phyloP scores from a whole-genome alignment of 2,888 invertebrate species.

The Cyclophora albipunctata region DNA sequence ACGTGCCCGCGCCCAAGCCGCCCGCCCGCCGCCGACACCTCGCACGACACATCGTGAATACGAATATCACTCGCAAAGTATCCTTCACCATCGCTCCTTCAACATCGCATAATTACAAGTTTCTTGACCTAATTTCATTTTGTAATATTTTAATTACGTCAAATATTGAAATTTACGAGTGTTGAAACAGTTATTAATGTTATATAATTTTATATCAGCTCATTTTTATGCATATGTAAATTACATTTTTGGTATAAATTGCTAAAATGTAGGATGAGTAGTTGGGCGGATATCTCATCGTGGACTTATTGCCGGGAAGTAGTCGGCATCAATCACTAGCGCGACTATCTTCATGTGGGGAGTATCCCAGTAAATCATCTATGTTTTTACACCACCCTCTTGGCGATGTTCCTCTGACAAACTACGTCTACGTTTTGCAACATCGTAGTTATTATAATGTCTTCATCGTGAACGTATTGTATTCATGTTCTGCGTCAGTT shows the following conservation, averaged over 20 bases:
- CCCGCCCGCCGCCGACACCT: conserved; percentile 16
- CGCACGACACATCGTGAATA: conserved; percentile 13
- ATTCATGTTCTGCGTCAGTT: too few species aligned
- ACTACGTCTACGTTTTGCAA: too few species aligned
- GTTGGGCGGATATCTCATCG: conserved; percentile 5
- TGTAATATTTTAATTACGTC: background rate
- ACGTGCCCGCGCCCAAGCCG: conserved; percentile 29
- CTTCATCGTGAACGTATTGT: too few species aligned
- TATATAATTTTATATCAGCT: too few species aligned
- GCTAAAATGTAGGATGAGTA: conserved; percentile 7
- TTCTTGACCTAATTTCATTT: background rate
- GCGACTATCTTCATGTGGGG: conserved; percentile 3
- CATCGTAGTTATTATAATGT: too few species aligned
- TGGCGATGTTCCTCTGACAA: too few species aligned
- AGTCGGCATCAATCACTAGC: conserved; percentile 30
- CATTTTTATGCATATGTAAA: too few species aligned
- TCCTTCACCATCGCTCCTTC: conserved; percentile 22
- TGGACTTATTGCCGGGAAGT: conserved; percentile 18
- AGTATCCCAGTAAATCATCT: too few species aligned
- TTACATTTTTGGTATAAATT: too few species aligned
- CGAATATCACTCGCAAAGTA: conserved; percentile 35
- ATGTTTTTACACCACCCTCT: too few species aligned
- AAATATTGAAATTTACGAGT: background rate
- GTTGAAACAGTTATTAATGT: background rate
- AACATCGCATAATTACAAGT: background rate